Percentiles rank a stretch among this genome's conserved stretches.
phyloP scores from a whole-genome alignment of 2,888 invertebrate genomes.

The Synergus umbraculus region DNA sequence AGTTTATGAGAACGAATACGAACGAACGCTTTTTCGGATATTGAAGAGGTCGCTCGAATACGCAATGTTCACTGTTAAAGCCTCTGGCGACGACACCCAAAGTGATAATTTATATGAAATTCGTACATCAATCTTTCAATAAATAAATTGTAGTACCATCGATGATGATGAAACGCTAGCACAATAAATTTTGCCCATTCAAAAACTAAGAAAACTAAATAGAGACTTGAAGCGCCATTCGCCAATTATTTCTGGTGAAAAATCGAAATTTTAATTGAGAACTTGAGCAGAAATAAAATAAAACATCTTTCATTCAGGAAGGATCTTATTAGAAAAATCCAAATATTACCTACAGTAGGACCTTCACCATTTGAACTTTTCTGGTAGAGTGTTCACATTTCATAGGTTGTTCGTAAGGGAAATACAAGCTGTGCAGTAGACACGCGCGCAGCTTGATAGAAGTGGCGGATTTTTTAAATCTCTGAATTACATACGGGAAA shows the following conservation, averaged over 20 bases:
- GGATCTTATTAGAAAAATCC: not conserved
- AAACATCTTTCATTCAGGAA: not conserved
- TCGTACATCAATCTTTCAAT: not conserved
- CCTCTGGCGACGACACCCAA: too few relatives aligned
- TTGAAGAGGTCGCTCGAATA: slow-evolving; percentile 50
- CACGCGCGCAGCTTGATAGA: too few relatives aligned
- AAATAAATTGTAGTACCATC: not conserved
- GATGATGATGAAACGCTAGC: not conserved
- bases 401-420: too few relatives aligned
- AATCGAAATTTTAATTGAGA: not conserved
- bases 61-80: slow-evolving; percentile 52
- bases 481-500: too few relatives aligned
- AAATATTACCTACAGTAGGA: not conserved
- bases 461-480: too few relatives aligned
- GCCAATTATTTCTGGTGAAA: not conserved
- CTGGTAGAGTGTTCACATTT: too few relatives aligned
- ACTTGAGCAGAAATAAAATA: not conserved
- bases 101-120: not conserved
- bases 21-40: slow-evolving; percentile 53
- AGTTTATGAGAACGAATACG: slow-evolving; percentile 59
- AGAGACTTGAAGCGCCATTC: not conserved
- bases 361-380: too few relatives aligned
- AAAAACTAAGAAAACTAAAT: not conserved
- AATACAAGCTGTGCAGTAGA: too few relatives aligned
- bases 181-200: not conserved